Conservation (phyloP, 1,140 invertebrate genomes). For the Ceratina calcarata region DNA sequence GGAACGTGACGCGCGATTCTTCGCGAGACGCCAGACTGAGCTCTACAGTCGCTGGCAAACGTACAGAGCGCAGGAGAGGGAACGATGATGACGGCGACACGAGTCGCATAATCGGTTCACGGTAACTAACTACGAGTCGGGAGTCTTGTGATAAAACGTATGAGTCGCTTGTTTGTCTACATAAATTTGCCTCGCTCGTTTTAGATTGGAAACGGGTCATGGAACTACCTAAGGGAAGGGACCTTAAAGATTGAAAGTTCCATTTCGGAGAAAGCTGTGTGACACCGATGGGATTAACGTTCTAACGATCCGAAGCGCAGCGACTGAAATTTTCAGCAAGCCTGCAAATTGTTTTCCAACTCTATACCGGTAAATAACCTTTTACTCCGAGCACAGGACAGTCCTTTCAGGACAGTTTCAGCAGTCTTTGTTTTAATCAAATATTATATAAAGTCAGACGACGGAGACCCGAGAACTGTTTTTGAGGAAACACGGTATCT, state of each 20-base stretch:
- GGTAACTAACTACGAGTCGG: conserved; percentile 14
- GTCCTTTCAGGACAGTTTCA: neutral
- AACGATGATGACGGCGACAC: conserved; percentile 2
- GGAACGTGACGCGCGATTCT: neutral
- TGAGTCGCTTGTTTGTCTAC: neutral
- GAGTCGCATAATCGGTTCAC: conserved; percentile 9
- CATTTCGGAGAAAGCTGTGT: neutral
- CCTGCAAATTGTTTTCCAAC: neutral
- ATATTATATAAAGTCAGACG: neutral
- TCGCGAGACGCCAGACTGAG: neutral
- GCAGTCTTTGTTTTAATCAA: neutral
- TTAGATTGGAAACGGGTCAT: neutral
- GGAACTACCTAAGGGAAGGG: neutral
- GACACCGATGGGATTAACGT: neutral
- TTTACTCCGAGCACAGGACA: neutral
- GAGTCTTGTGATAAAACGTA: neutral
- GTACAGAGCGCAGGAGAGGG: neutral
- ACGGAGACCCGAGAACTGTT: too few species aligned
- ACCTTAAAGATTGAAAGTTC: neutral
- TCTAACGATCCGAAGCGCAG: neutral
- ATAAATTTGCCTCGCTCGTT: neutral
- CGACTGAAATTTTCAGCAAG: neutral
- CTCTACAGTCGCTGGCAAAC: neutral
- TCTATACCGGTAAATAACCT: neutral
- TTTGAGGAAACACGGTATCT: neutral